Evolutionary conservation across 2,888 invertebrate species (phyloP), one percentile per base, ranked within the genome.

Genomic region (Portevinia maculata): DNA sequence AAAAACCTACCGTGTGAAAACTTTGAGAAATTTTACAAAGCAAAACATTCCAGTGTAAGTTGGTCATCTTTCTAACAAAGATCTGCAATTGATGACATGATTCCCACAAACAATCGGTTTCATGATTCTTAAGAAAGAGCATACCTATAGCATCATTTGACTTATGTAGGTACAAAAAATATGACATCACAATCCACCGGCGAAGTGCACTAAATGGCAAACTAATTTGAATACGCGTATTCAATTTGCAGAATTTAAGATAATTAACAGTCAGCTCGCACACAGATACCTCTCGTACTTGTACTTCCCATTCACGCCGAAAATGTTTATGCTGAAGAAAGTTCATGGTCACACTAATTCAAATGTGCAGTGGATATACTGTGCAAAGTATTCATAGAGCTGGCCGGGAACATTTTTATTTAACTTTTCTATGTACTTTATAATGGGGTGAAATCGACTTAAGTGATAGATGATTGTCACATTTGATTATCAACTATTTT

Each of bases 211-310:
- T 21, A 11, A 62, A 21, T 48, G 13, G 32, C 19, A 44, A 46
- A 1, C 11, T 15, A 62, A 24, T 37, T 59, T 41, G 11, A 17
- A 44, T 50, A 30, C 46, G 8, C 2, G 24, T 24, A 21, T 8
- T 67, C 32, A 55, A 46, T 67, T 67, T 67, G 67, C 32, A 44
- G 46, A 46, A 24, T 24, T 46, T 24, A 15, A 67, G 67, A 67
- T 57, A 67, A 46, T 44, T 53, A 21, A 52, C 19, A 65, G 50
- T 46, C 34, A 37, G 46, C 34, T 24, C 67, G 34, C 46, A 55
- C 53, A 46, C n/a, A 41, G 15, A 57, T 5, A 28, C 28, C 6
- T 28, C 4, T 34, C n/a, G 17, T 44, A 44, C 19, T 1, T 17
- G 19, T 59, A 28, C 67, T 55, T 55, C 24, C 15, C 24, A 24